Evolutionary conservation across 2,888 invertebrate species (phyloP), one percentile per base, ranked within the genome.

Genomic region (Corythucha ciliata): DNA sequence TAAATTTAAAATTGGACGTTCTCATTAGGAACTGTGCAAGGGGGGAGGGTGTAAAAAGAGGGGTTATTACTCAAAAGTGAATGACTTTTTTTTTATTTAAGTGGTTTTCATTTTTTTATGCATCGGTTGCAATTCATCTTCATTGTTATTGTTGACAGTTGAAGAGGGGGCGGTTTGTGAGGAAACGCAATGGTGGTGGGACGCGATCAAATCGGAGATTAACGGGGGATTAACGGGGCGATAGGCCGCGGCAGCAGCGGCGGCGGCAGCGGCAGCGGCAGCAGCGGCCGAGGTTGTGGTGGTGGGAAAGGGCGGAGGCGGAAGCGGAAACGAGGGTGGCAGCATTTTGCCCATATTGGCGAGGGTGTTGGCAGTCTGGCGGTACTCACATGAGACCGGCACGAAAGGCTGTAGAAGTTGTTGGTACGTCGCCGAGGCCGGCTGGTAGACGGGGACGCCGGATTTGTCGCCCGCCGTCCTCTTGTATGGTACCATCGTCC

Each of bases 361-460:
- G n/a, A n/a, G n/a, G n/a, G n/a, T n/a, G n/a, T n/a, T n/a, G 68
- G 76, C 74, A 73, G 72, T 75, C 73, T 78, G 77, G 76, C 80
- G 78, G 83, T 86, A 90, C 91, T 93, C 91, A 92, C 91, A 92
- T 86, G 92, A 90, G 78, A 91, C 90, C 81, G 91, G 90, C 82
- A 91, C 90, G 79, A 89, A 91, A 73, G 90, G 91, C 81, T 90
- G 89, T 68, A 77, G 76, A 82, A 92, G 85, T 74, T 92, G 80
- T 75, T 92, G 92, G 75, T 92, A 91, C 68, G 88, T 86, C 67
- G 85, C 85, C 89, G 74, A 90, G 90, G 77, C 92, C 93, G 66
- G 94, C 87, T 67, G 93, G 93, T 71, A 94, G 79, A 69, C 93
- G 92, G 69, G 91, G 90, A 55, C 55, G 27, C 55, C 57, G 34